A percentile compares a stretch with the other conserved stretches of the same genome.
Evolutionary conservation across 2,797 vertebrate species (phyloP).

Genomic region (Stomatorhinus walkeri): DNA sequence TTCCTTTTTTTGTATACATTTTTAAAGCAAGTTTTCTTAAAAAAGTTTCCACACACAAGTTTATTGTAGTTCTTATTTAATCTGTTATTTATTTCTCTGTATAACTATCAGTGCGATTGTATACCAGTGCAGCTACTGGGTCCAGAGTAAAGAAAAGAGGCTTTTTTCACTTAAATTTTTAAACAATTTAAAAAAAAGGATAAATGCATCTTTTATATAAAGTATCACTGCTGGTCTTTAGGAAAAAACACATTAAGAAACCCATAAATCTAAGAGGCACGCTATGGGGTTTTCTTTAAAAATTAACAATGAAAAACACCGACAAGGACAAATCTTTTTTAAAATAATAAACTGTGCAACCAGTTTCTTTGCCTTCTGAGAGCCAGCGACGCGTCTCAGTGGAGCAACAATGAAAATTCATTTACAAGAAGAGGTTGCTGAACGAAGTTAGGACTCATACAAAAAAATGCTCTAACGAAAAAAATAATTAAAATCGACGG

Average conservation of each 20-base stretch:
- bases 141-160: constrained; percentile 95
- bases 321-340: constrained; percentile 53
- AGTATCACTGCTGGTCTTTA: constrained; percentile 99
- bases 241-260: constrained; percentile 93
- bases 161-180: constrained; percentile 65
- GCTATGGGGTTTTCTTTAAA: constrained; percentile 80
- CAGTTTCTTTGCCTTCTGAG: constrained; percentile 61
- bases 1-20: constrained; percentile 40
- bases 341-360: constrained; percentile 62
- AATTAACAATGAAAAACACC: constrained; percentile 56
- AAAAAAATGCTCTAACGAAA: constrained; percentile 61
- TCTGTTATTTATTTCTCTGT: constrained; percentile 51
- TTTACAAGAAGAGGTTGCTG: constrained; percentile 76
- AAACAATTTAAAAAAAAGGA: constrained; percentile 57
- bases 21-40: constrained; percentile 51
- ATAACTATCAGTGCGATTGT: constrained; percentile 92
- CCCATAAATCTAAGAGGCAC: constrained; percentile 99
- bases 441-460: constrained; percentile 77
- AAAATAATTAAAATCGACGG: constrained; percentile 24
- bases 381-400: constrained; percentile 50
- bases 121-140: constrained; percentile 96
- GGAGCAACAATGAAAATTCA: constrained; percentile 76
- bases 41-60: constrained; percentile 82
- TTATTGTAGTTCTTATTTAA: constrained; percentile 71
- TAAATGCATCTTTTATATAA: constrained; percentile 95